These are phyloP conservation scores for Leptinotarsa haldemani DNA, from an alignment of 2,888 invertebrate species.

Conservation along the genomic window DNA sequence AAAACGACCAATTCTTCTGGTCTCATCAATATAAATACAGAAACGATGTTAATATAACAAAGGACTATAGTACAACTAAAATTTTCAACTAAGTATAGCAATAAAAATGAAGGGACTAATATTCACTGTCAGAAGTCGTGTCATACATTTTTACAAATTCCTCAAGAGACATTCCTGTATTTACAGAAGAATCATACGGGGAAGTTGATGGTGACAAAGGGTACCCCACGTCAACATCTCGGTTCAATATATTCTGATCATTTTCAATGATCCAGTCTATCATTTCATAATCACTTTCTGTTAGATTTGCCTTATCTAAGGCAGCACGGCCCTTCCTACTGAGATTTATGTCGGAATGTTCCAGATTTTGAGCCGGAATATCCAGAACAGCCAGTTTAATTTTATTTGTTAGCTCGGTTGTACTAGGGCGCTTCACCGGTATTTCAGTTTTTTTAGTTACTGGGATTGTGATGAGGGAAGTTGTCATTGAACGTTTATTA, in stretches of 20 bases:
- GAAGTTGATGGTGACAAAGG: conserved; percentile 36
- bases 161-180: conserved; percentile 33
- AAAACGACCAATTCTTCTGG: background rate
- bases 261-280: conserved; percentile 45
- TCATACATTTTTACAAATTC: conserved; percentile 31
- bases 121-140: background rate
- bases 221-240: conserved; percentile 19
- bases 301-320: conserved; percentile 32
- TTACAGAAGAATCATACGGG: conserved; percentile 33
- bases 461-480: conserved; percentile 36
- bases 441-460: conserved; percentile 28
- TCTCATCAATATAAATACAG: background rate
- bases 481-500: conserved; percentile 25
- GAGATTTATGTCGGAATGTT: conserved; percentile 22
- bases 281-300: conserved; percentile 41
- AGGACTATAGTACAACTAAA: conserved; percentile 7
- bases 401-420: conserved; percentile 29
- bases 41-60: background rate
- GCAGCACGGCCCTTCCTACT: conserved; percentile 13
- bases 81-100: background rate
- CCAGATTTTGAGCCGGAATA: conserved; percentile 43
- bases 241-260: conserved; percentile 21
- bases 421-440: conserved; percentile 22
- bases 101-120: too few species aligned
- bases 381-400: conserved; percentile 41